A percentile compares a stretch with the other conserved stretches of the same genome.
Evolutionary conservation across 2,113 vertebrate species (phyloP).

Genomic region (Ceuthmochares aereus): DNA sequence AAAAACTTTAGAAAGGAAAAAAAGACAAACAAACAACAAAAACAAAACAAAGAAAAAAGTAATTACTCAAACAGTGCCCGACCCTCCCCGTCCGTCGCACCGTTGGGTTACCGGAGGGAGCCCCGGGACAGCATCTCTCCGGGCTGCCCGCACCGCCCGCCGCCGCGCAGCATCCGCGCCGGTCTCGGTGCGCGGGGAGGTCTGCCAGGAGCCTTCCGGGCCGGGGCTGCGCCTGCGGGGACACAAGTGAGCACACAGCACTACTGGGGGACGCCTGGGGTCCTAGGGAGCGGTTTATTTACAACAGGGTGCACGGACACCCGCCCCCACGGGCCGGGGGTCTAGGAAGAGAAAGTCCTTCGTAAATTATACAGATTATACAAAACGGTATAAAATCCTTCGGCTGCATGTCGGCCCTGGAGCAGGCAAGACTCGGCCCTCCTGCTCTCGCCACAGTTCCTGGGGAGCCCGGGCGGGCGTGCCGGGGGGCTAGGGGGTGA

Average conservation of each 20-base stretch:
- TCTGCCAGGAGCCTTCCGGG: background rate
- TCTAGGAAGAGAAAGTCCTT: conserved; percentile 27
- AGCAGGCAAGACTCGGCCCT: background rate
- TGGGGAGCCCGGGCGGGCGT: background rate
- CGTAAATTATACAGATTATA: conserved; percentile 51
- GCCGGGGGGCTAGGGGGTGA: conserved; percentile 80
- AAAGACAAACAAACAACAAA: too few relatives aligned
- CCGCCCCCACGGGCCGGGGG: background rate
- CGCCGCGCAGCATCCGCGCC: background rate
- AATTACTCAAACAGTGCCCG: background rate
- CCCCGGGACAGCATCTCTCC: background rate
- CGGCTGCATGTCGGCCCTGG: background rate
- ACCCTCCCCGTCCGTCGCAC: background rate
- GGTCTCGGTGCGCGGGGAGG: background rate
- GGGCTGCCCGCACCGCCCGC: background rate
- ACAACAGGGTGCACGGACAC: background rate
- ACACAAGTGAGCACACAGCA: background rate
- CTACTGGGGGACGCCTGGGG: background rate
- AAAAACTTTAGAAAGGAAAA: background rate
- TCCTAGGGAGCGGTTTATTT: conserved; percentile 46
- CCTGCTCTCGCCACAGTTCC: conserved; percentile 19
- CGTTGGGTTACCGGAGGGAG: background rate
- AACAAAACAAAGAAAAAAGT: background rate
- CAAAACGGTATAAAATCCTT: conserved; percentile 67
- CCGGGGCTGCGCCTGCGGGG: background rate